Base-by-base conservation (phyloP, 1,140 invertebrate genomes). In the Halictus rubicundus region DNA sequence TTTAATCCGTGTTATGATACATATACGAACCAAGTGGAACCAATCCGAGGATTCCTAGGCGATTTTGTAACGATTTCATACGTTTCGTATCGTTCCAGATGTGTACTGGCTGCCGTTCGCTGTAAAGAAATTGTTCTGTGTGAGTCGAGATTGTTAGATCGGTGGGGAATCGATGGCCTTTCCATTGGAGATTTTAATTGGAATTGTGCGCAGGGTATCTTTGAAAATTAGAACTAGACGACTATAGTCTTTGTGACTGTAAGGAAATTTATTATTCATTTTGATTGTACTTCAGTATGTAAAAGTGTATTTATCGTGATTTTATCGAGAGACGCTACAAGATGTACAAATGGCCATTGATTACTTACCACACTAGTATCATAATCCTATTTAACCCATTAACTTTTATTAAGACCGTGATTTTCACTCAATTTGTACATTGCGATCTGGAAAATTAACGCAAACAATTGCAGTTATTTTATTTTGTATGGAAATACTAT, bases 31-130 rank as follows among this genome's bases (percentile, higher is more conserved):
- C 46, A 70, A 27, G 2, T 68, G 52, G 49, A 19, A 27, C 19
- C 19, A 19, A 32, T 3, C 21, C 9, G n/a, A 66, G 10, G 27
- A 54, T 71, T 72, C 39, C 32, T 72, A 78, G 49, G 52, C 68
- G 76, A 78, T 78, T 78, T 78, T 78, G 7, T 78, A 78, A 72
- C 76, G 60, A 72, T 78, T 72, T 78, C 69, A 46, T 72, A 78
- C 49, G 23, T 78, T 78, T 78, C 68, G 49, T 78, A 71, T 78
- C 68, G 76, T 69, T 49, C 74, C 52, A 49, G 9, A 32, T 21
- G 5, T 32, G 32, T 32, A 42, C 10, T 52, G 49, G 19, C 14
- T 52, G 49, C 49, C 19, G 49, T 52, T 52, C 49, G 14, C 49
- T 52, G 49, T 52, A 52, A 21, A 16, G 9, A 19, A 25, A 37